Conservation (phyloP, 2,113 vertebrate genomes). For the Euleptes europaea region DNA sequence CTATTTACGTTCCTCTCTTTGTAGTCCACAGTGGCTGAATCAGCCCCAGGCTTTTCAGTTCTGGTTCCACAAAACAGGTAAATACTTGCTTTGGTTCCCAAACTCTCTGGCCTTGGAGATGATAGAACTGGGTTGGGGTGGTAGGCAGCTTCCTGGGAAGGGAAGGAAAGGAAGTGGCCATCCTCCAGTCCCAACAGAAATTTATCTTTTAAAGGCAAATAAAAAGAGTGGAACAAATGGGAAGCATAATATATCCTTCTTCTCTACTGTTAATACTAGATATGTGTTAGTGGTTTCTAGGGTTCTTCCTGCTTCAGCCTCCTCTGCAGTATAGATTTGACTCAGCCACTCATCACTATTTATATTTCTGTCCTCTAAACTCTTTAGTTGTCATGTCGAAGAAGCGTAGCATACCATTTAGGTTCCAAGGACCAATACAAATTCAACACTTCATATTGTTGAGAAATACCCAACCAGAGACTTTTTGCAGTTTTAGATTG, state of each 20-base stretch:
- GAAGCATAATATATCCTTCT: too few relatives aligned
- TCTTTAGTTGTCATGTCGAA: conserved; percentile 17
- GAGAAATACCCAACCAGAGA: neutral
- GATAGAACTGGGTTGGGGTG: neutral
- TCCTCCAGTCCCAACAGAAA: neutral
- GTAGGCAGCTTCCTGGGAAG: neutral
- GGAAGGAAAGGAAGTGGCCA: neutral
- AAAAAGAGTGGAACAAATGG: neutral
- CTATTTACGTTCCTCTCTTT: neutral
- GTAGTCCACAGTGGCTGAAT: neutral
- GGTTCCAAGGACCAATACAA: neutral
- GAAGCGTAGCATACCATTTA: conserved; percentile 11
- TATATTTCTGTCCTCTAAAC: conserved; percentile 9
- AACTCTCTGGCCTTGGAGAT: neutral
- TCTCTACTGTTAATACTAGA: neutral
- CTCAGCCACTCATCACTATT: neutral
- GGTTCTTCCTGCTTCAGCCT: neutral
- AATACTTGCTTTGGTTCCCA: neutral
- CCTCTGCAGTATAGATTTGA: neutral
- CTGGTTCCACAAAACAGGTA: neutral
- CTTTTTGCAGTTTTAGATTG: neutral
- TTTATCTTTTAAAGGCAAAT: neutral
- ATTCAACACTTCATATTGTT: neutral
- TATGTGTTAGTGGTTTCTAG: neutral
- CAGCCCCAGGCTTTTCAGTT: neutral